Evolutionary conservation across 2,113 vertebrate species (phyloP).

Genomic region (Pedionomus torquatus): DNA sequence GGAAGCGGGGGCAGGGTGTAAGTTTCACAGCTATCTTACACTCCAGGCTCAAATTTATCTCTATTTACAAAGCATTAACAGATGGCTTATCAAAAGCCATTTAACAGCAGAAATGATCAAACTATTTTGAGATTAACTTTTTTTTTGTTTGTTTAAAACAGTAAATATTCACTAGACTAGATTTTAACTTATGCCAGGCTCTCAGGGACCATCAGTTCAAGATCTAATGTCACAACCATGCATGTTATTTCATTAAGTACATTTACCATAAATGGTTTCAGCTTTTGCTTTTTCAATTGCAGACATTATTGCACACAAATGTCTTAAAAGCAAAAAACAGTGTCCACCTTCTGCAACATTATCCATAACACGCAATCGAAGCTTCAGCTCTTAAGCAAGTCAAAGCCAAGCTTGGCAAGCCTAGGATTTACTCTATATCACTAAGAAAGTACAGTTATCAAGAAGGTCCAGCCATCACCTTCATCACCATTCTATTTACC

Average conservation of each 20-base stretch:
- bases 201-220: conserved; percentile 28
- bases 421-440: not conserved
- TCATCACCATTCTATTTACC: not conserved
- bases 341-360: not conserved
- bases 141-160: conserved; percentile 2
- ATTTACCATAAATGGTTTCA: not conserved
- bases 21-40: conserved; percentile 12
- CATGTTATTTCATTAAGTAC: not conserved
- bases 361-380: not conserved
- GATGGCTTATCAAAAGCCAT: conserved; percentile 47
- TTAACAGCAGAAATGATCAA: conserved; percentile 48
- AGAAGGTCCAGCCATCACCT: not conserved
- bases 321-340: not conserved
- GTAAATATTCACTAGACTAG: conserved; percentile 20
- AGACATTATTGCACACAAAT: not conserved
- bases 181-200: conserved; percentile 49
- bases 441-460: not conserved
- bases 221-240: conserved; percentile 18
- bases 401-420: conserved; percentile 3
- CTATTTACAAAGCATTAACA: conserved; percentile 42
- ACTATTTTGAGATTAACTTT: not conserved
- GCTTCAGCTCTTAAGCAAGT: not conserved
- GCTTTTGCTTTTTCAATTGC: not conserved
- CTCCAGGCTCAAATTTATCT: conserved; percentile 35
- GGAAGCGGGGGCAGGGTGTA: not conserved